Evolutionary conservation across 2,888 invertebrate genomes (phyloP).

Genomic region (Eristalinus aeneus): DNA sequence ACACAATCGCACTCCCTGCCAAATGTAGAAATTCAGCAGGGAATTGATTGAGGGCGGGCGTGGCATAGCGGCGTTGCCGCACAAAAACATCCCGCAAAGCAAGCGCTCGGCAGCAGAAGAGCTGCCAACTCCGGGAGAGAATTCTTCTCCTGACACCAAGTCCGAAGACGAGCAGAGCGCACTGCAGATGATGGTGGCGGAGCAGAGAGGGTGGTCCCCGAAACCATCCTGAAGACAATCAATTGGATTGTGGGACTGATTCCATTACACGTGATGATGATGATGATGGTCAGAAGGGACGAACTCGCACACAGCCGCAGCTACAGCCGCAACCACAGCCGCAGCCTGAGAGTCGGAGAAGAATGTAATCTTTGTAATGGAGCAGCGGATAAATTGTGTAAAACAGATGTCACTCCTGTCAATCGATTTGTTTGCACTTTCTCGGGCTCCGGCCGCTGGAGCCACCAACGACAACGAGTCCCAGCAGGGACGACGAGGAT

Average conservation of each 20-base stretch:
- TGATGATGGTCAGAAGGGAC: slow-evolving; percentile 11
- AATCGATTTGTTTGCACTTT: slow-evolving; percentile 60
- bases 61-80: background rate
- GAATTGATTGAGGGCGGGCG: slow-evolving; percentile 48
- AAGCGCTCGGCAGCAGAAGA: slow-evolving; percentile 7
- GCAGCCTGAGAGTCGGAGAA: background rate
- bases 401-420: slow-evolving; percentile 65
- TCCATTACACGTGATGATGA: slow-evolving; percentile 33
- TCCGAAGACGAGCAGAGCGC: background rate
- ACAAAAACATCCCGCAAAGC: slow-evolving; percentile 10
- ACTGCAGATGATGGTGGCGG: background rate
- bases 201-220: slow-evolving; percentile 14
- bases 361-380: slow-evolving; percentile 66
- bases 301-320: background rate
- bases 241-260: slow-evolving; percentile 56
- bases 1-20: slow-evolving; percentile 43
- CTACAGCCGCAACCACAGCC: too few relatives aligned
- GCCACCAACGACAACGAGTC: background rate
- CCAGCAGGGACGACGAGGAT: background rate
- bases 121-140: background rate
- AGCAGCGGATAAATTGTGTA: slow-evolving; percentile 63
- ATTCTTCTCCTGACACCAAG: background rate
- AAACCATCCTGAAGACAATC: slow-evolving; percentile 53
- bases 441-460: background rate
- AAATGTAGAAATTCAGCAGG: slow-evolving; percentile 63